phyloP scores from a whole-genome alignment of 2,113 vertebrate genomes.

The Ameiurus melas region DNA sequence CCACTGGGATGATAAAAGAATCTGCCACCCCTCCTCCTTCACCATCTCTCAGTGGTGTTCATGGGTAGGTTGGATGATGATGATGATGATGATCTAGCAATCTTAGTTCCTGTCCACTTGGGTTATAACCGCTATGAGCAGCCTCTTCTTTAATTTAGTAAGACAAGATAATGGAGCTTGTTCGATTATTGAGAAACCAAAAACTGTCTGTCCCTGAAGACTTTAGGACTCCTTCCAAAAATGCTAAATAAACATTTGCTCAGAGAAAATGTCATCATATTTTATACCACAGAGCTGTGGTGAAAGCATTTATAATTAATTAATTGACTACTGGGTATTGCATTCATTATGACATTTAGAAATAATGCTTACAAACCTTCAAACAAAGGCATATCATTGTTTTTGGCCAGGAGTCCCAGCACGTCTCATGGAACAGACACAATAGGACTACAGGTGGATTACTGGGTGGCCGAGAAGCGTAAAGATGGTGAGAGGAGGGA shows the following conservation, averaged over 20 bases:
- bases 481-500: constrained; percentile 76
- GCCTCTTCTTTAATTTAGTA: no score
- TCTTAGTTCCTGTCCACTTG: no score
- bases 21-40: constrained; percentile 75
- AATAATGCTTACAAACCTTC: not conserved
- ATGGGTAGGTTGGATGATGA: constrained; percentile 64
- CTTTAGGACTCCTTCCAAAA: not conserved
- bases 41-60: constrained; percentile 72
- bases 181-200: not conserved
- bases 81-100: not conserved
- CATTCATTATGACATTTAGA: not conserved
- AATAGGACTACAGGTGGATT: constrained; percentile 81
- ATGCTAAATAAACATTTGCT: not conserved
- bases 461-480: constrained; percentile 76
- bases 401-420: constrained; percentile 64
- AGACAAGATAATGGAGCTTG: not conserved
- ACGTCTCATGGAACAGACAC: constrained; percentile 72
- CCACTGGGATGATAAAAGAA: constrained; percentile 69
- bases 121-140: no score
- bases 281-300: not conserved
- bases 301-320: not conserved
- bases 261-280: not conserved
- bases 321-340: not conserved
- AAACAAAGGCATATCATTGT: not conserved
- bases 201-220: not conserved